These are phyloP conservation scores for Meteorus sp. DNA, from an alignment of 1,140 invertebrate species.

Conservation along the genomic window DNA sequence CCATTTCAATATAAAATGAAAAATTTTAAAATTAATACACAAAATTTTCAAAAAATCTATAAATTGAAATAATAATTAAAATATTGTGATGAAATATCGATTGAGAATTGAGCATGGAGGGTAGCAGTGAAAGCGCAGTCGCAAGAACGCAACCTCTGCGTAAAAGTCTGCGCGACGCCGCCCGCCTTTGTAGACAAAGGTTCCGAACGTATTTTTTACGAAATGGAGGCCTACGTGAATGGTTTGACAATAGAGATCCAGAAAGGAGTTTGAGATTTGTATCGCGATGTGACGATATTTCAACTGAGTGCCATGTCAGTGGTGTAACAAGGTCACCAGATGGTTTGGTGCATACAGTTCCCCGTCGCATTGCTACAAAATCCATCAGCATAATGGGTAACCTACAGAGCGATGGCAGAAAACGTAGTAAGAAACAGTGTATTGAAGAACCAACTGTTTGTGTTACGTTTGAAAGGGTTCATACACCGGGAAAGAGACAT, in stretches of 20 bases:
- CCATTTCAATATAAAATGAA: neutral
- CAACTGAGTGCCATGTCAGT: neutral
- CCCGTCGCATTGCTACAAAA: neutral
- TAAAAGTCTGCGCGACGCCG: constrained; percentile 41
- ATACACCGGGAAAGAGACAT: constrained; percentile 44
- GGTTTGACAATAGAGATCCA: neutral
- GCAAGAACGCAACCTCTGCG: constrained; percentile 31
- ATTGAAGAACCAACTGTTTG: constrained; percentile 20
- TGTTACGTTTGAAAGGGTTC: constrained; percentile 36
- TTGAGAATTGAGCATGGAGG: constrained; percentile 22
- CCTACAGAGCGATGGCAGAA: constrained; percentile 48
- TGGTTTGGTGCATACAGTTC: constrained; percentile 13
- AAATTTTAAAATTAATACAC: too few relatives aligned
- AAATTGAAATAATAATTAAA: neutral
- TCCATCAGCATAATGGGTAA: constrained; percentile 51
- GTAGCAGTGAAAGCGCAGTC: constrained; percentile 41
- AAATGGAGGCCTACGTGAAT: neutral
- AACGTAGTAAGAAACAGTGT: constrained; percentile 38
- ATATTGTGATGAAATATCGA: constrained; percentile 35
- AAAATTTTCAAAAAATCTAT: neutral
- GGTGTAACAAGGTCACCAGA: constrained; percentile 3
- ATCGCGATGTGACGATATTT: neutral
- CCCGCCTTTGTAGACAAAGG: constrained; percentile 37
- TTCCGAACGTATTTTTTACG: constrained; percentile 27
- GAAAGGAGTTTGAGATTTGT: neutral